Evolutionary conservation across 2,888 invertebrate genomes (phyloP).

Genomic region (Lymantria dispar): DNA sequence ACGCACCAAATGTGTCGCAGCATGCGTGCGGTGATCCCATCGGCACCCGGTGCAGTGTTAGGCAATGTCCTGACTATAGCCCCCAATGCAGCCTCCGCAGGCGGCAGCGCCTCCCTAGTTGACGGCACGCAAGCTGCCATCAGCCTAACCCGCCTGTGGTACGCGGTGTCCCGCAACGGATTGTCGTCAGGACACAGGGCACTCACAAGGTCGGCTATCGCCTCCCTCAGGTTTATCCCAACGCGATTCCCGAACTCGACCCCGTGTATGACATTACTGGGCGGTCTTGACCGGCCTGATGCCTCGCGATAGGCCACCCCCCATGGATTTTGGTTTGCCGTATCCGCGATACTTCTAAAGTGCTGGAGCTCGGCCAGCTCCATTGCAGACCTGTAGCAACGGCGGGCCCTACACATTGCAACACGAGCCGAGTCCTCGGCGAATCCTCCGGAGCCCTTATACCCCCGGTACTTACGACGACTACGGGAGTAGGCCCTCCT

Average conservation of each 20-base stretch:
- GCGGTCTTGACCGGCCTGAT: conserved; percentile 4
- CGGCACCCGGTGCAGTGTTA: conserved; percentile 15
- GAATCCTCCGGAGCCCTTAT: too few species aligned
- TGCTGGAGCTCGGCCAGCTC: too few species aligned
- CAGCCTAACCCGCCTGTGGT: conserved; percentile 27
- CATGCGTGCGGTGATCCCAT: not conserved
- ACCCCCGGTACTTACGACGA: too few species aligned
- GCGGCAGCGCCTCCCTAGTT: conserved; percentile 6
- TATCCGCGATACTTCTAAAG: too few species aligned
- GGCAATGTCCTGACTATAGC: conserved; percentile 23
- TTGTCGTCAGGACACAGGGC: conserved; percentile 36
- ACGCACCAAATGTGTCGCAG: conserved; percentile 1
- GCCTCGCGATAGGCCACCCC: not conserved
- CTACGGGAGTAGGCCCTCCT: too few species aligned
- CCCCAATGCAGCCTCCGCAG: too few species aligned
- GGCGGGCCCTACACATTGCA: too few species aligned
- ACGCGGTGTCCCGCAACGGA: conserved; percentile 4
- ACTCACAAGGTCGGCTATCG: conserved; percentile 8
- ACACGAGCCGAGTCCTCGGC: too few species aligned
- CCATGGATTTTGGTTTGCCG: not conserved
- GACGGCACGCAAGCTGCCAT: conserved; percentile 17
- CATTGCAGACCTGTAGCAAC: too few species aligned
- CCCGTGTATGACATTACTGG: conserved; percentile 19
- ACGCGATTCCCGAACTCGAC: conserved; percentile 1
- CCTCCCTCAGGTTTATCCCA: not conserved